These are phyloP conservation scores for Microplitis demolitor DNA, from an alignment of 1,140 invertebrate species.

Conservation along the genomic window DNA sequence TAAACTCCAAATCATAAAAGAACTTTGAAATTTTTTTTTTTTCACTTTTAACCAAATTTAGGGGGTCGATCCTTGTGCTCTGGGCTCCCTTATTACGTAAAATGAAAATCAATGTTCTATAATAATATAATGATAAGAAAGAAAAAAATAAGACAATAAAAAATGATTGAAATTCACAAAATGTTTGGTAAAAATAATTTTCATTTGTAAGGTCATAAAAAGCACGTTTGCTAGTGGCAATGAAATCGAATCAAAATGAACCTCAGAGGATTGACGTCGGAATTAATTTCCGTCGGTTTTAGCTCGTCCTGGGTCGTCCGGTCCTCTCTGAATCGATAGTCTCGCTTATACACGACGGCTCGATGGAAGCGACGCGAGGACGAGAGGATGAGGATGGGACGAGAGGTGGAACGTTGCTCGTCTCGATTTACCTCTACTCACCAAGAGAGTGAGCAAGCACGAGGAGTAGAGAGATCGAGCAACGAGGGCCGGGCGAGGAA, in stretches of 20 bases:
- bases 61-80: too few species aligned
- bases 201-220: background rate
- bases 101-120: too few species aligned
- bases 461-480: constrained; percentile 1
- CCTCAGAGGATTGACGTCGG: constrained; percentile 17
- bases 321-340: constrained; percentile 18
- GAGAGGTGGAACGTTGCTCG: constrained; percentile 16
- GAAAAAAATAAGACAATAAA: too few species aligned
- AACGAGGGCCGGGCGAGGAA: constrained; percentile 19
- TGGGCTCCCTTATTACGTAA: too few species aligned
- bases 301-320: constrained; percentile 10
- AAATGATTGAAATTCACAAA: too few species aligned
- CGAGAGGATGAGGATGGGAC: constrained; percentile 15
- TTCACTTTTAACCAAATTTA: too few species aligned
- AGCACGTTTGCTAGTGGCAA: background rate
- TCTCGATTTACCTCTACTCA: constrained; percentile 14
- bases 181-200: background rate
- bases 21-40: too few species aligned
- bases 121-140: too few species aligned
- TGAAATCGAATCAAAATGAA: constrained; percentile 27
- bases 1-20: too few species aligned
- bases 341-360: constrained; percentile 14
- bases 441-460: constrained; percentile 18
- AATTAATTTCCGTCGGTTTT: constrained; percentile 26
- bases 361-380: constrained; percentile 18